Evolutionary conservation across 2,797 vertebrate species (phyloP).

Genomic region (Valencia hispanica): DNA sequence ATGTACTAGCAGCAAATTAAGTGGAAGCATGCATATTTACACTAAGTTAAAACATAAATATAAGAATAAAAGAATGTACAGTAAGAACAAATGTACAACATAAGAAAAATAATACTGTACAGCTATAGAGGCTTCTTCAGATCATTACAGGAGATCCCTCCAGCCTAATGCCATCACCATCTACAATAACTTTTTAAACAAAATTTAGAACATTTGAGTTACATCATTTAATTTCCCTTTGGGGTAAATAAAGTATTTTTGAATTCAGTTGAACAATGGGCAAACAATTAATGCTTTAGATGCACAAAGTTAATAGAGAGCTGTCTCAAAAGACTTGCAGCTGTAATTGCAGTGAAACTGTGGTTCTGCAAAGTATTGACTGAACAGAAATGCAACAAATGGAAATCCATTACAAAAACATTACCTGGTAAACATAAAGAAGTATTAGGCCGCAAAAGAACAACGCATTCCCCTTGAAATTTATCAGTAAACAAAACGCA

Average conservation of each 20-base stretch:
- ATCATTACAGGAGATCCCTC: neutral
- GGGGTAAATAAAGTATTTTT: neutral
- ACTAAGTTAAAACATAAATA: too few species aligned
- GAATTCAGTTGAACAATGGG: neutral
- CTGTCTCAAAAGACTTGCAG: neutral
- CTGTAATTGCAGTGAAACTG: neutral
- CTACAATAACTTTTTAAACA: neutral
- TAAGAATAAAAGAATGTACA: too few species aligned
- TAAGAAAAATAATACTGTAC: too few species aligned
- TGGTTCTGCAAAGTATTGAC: slow-evolving; percentile 1
- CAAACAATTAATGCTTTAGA: neutral
- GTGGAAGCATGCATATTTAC: too few species aligned
- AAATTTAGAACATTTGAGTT: neutral
- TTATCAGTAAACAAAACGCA: neutral
- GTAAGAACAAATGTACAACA: too few species aligned
- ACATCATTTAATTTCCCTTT: neutral
- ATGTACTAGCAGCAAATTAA: too few species aligned
- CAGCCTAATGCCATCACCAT: neutral
- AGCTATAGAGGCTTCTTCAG: neutral
- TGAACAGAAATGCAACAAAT: slow-evolving; percentile 10
- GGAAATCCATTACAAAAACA: neutral
- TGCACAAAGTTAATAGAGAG: neutral
- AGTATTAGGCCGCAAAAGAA: neutral
- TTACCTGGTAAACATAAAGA: neutral
- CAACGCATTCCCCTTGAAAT: neutral